phyloP scores from a whole-genome alignment of 1,140 invertebrate genomes.

The Bombus confusus region DNA sequence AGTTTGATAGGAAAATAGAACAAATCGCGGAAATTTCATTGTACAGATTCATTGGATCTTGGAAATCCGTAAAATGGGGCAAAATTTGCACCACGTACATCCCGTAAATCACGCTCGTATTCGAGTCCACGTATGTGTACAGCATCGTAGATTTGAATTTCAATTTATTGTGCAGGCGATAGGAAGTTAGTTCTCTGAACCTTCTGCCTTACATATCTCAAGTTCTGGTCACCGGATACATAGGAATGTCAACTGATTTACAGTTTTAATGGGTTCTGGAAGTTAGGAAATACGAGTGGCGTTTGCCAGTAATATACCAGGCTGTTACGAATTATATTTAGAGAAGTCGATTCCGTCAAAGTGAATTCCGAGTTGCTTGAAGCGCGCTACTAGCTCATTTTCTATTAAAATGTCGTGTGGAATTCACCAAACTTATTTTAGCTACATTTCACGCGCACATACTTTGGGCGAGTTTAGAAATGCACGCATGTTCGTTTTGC shows the following conservation, averaged over 20 bases:
- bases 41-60: neutral
- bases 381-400: neutral
- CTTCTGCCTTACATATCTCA: conserved; percentile 19
- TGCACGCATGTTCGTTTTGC: too few relatives aligned
- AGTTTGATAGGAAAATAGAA: neutral
- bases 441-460: too few relatives aligned
- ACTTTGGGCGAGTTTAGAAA: too few relatives aligned
- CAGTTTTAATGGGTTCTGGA: conserved; percentile 50
- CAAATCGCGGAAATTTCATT: neutral
- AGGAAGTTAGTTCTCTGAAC: conserved; percentile 20
- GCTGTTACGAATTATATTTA: conserved; percentile 35
- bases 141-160: conserved; percentile 12
- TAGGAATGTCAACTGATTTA: conserved; percentile 47
- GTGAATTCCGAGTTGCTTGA: neutral
- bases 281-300: conserved; percentile 20
- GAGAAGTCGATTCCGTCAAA: conserved; percentile 10
- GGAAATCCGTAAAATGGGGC: conserved; percentile 6
- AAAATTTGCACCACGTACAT: neutral
- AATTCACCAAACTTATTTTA: neutral
- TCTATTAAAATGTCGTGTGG: neutral
- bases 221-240: conserved; percentile 36
- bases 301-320: neutral
- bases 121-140: neutral
- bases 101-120: neutral
- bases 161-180: conserved; percentile 23